Conservation (phyloP, 2,797 vertebrate species). For the Linurgus olivaceus region DNA sequence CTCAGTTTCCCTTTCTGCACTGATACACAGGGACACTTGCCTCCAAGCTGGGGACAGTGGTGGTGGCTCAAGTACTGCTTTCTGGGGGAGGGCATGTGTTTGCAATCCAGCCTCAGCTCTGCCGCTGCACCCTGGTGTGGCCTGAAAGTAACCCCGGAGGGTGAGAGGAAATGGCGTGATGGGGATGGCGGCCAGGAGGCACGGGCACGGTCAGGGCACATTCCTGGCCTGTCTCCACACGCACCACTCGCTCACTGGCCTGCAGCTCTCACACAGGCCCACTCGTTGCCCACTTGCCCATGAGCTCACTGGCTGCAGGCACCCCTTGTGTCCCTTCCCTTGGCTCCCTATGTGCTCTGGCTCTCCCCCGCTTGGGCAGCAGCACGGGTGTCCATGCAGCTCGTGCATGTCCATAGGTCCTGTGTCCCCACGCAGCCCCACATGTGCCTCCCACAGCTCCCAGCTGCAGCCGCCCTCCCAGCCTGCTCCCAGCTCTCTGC, state of each 20-base stretch:
- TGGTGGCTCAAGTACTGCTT: background rate
- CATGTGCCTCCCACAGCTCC: background rate
- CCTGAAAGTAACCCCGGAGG: background rate
- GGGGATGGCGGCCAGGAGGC: accelerated
- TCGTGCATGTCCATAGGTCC: too few relatives aligned
- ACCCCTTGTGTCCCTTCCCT: background rate
- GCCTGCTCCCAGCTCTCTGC: background rate
- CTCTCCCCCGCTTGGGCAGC: accelerated
- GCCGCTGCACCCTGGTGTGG: accelerated
- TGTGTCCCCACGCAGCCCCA: background rate
- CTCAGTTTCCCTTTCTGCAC: background rate
- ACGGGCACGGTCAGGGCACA: accelerated
- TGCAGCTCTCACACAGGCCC: background rate
- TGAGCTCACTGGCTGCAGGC: background rate
- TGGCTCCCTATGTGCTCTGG: background rate
- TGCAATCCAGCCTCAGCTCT: background rate
- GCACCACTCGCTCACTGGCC: accelerated
- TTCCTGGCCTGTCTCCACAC: background rate
- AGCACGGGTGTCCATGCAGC: accelerated
- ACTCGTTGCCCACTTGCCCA: accelerated
- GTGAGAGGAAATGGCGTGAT: background rate
- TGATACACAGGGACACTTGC: background rate
- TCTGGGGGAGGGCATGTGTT: background rate
- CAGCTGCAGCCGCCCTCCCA: background rate
- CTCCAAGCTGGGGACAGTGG: background rate